Evolutionary conservation across 2,113 vertebrate genomes (phyloP).

Genomic region (Sturnus vulgaris): DNA sequence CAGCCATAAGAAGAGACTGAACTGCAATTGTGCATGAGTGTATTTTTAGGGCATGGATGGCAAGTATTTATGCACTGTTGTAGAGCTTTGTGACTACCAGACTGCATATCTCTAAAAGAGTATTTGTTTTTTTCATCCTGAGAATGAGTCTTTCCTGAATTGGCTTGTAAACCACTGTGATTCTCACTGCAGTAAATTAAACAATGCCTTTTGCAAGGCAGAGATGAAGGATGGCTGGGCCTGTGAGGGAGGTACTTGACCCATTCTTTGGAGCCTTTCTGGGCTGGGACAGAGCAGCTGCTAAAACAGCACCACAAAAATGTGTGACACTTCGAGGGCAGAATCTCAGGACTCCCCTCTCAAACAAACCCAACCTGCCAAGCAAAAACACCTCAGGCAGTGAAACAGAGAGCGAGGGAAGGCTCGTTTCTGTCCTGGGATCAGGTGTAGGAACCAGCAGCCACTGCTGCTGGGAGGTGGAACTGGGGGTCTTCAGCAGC

Average conservation of each 20-base stretch:
- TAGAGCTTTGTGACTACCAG: background rate
- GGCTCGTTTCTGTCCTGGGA: background rate
- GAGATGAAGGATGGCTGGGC: background rate
- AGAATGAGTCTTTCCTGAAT: background rate
- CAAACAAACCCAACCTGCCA: background rate
- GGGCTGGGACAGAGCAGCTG: background rate
- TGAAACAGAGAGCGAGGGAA: background rate
- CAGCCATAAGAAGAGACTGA: background rate
- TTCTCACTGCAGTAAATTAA: background rate
- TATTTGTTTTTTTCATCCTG: background rate
- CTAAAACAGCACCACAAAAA: background rate
- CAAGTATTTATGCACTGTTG: background rate
- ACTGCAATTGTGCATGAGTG: background rate
- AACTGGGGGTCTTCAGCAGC: background rate
- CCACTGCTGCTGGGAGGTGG: background rate
- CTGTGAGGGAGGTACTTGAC: background rate
- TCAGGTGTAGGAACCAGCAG: background rate
- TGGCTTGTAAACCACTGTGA: background rate
- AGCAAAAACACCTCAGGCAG: background rate
- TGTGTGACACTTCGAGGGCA: background rate
- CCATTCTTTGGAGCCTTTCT: background rate
- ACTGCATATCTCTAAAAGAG: background rate
- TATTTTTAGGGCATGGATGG: background rate
- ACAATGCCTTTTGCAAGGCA: background rate
- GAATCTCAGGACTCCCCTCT: background rate